phyloP scores from a whole-genome alignment of 92 coral and sea anemone genomes.

The Zoanthus sociatus region DNA sequence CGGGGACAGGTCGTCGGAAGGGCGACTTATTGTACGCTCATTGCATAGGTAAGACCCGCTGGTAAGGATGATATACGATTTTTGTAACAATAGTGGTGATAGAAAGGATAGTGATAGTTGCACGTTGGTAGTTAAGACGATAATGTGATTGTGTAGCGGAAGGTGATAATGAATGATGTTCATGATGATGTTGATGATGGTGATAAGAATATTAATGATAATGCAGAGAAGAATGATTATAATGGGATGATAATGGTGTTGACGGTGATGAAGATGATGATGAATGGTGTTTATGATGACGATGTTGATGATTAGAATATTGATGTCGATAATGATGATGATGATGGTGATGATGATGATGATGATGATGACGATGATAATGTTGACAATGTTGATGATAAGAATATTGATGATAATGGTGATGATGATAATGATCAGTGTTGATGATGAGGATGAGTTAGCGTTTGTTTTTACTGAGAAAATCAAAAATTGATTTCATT shows the following conservation, averaged over 20 bases:
- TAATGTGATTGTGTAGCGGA: too few species aligned
- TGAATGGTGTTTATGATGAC: background rate
- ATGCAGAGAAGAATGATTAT: background rate
- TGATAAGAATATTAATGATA: too few species aligned
- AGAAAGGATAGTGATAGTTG: background rate
- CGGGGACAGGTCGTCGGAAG: constrained; percentile 63
- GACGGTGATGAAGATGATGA: background rate
- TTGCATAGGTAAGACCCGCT: constrained; percentile 72
- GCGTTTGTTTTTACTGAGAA: too few species aligned
- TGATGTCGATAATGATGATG: background rate
- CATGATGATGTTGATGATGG: background rate
- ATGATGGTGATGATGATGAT: background rate
- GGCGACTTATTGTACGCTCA: constrained; percentile 76
- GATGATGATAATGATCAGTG: background rate
- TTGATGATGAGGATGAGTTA: too few species aligned
- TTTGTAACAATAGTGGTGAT: background rate
- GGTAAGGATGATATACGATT: background rate
- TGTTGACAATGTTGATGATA: background rate
- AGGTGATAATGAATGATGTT: too few species aligned
- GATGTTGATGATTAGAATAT: background rate
- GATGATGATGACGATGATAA: background rate
- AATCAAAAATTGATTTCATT: too few species aligned
- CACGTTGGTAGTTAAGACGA: background rate
- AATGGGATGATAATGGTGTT: background rate
- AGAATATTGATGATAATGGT: background rate